phyloP scores from a whole-genome alignment of 37 sponge, comb jelly and placozoan genomes.

The Aplysina aerophoba region DNA sequence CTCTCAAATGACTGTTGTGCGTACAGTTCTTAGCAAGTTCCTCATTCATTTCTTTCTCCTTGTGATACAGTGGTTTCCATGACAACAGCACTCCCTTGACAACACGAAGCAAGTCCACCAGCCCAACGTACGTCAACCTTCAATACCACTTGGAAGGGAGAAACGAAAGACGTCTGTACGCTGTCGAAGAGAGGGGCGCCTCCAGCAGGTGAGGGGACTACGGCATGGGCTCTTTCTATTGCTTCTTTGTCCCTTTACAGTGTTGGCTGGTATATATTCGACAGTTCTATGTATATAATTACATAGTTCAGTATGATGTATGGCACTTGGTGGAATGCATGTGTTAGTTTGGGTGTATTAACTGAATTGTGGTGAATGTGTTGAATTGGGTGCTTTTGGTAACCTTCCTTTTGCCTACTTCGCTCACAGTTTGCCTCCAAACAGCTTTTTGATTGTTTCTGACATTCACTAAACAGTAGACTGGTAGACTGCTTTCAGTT shows the following conservation, averaged over 20 bases:
- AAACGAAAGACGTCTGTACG: not conserved
- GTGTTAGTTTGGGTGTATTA: no score
- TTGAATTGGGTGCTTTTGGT: no score
- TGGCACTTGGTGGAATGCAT: no score
- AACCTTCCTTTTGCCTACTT: no score
- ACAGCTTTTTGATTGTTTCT: not conserved
- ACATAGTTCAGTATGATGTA: no score
- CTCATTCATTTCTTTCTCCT: not conserved
- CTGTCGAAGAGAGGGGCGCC: not conserved
- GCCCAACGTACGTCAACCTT: slow-evolving; percentile 14
- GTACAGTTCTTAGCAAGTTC: not conserved
- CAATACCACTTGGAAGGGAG: not conserved
- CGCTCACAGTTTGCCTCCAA: no score
- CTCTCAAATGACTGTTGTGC: no score
- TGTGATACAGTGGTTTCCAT: not conserved
- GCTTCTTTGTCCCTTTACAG: no score
- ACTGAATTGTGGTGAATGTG: no score
- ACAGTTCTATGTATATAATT: no score
- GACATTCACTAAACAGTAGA: not conserved
- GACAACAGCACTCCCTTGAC: not conserved
- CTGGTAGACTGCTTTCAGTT: no score
- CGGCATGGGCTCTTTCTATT: not conserved
- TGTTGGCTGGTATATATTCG: no score
- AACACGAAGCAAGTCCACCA: not conserved
- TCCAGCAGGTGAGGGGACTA: not conserved